Base-by-base conservation (phyloP, 1,140 invertebrate species). In the Drosophila tristis region DNA sequence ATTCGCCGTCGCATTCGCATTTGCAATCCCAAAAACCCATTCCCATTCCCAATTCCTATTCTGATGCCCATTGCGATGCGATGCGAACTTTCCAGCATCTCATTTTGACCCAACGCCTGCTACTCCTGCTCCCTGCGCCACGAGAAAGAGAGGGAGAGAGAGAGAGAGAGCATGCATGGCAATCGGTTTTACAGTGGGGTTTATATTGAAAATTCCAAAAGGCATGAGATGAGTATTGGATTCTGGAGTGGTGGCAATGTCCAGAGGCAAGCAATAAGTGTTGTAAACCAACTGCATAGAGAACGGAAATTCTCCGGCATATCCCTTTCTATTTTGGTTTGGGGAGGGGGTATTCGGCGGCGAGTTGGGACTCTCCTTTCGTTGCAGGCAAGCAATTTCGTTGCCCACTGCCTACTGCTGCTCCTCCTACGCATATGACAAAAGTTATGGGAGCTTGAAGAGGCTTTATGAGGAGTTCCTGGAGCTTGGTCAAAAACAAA, bases 391-490 rank as follows among this genome's bases (percentile, higher is more conserved):
- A 35, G 31, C 31, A 20, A 20, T 20, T 20, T 20, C 1, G 20
- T 20, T 20, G 20, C 20, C 20, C 1, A 20, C 20, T 20, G 20
- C 26, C 26, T 29, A 1, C 31, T 9, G 7, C 31, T 35, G 0
- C 31, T 56, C 31, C 65, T 70, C 11, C 65, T 45, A 70, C 49
- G 67, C 67, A 71, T 71, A 70, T 71, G 67, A 71, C 67, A 58
- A 70, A 71, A 71, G 67, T 71, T 71, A 71, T 71, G 67, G 67
- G 67, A 68, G 43, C 67, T 71, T 71, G 64, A 70, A 71, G 67
- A 70, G 67, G 64, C 67, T 70, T 71, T 54, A 39, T 39, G 35
- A 39, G 35, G 35, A 66, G 35, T 54, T 70, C 64, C 66, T 43
- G n/a, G 4, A 54, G 66, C 66, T 70, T 48, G 66, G 66, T 70